Base-by-base conservation (phyloP, 1,140 invertebrate species). In the Patella vulgata region DNA sequence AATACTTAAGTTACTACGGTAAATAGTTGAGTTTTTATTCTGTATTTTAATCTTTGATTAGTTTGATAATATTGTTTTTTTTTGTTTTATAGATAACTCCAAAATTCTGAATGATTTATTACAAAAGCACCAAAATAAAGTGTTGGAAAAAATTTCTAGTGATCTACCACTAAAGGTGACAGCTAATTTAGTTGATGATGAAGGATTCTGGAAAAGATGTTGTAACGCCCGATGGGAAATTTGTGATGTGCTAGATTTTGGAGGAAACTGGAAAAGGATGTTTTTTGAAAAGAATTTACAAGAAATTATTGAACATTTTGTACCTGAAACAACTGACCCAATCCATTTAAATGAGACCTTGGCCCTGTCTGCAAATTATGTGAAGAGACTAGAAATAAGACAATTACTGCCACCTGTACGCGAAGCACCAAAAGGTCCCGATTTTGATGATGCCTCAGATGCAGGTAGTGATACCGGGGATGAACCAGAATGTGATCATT, bases 401-500 rank as follows among this genome's bases (percentile, higher is more conserved):
- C 84, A 85, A 66, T 68, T 85, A n/a, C 71, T 85, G n/a, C 84
- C 84, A 25, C 83, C 83, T 28, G 79, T 85, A 14, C 70, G 75
- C 61, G 73, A 80, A 14, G 73, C 74, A n/a, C 71, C 74, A 12
- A 82, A 82, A 60, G 75, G 70, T 25, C 71, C 81, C 27, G 78
- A 83, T 56, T 78, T 81, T 69, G 80, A 82, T 58, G 79, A 82
- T 62, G 61, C 58, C 2, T 80, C 78, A 17, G 81, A 82, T 75
- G 74, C 73, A 31, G 76, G 71, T 19, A 80, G 79, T 73, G 81
- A 82, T 57, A 66, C 68, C 25, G 79, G 77, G 8, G 82, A 85
- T 64, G 83, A 80, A 61, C 75, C 71, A 11, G 76, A 83, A 48
- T 80, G 74, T 63, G 83, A 85, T 69, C 83, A 85, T 71, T 82